Evolutionary conservation across 2,113 vertebrate species (phyloP).

Genomic region (Rhinolophus ferrumequinum): DNA sequence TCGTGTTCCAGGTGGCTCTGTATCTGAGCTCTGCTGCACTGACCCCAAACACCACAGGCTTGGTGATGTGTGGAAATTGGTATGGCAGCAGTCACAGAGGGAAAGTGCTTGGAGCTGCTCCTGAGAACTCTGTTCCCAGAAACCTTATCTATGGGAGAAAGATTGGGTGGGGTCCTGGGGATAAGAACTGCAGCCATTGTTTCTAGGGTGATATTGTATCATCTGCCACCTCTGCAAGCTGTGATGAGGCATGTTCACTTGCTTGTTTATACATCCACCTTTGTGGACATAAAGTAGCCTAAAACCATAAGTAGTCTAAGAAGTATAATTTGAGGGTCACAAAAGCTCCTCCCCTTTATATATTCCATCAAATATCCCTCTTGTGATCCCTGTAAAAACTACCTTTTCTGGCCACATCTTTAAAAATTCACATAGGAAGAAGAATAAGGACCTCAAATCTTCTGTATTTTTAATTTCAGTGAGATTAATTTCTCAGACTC

Average conservation of each 20-base stretch:
- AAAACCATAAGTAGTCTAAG: not conserved
- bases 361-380: not conserved
- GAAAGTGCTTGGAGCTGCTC: not conserved
- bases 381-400: not conserved
- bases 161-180: no score
- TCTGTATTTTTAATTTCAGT: not conserved
- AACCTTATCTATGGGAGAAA: not conserved
- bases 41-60: not conserved
- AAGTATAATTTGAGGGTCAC: not conserved
- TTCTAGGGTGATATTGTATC: not conserved
- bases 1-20: not conserved
- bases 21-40: not conserved
- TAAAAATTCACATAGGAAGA: not conserved
- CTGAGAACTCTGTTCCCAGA: not conserved
- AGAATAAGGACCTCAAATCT: not conserved
- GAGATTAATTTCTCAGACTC: not conserved
- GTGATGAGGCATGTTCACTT: not conserved
- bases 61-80: not conserved
- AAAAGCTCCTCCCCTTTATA: not conserved
- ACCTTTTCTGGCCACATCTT: not conserved
- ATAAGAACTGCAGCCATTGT: not conserved
- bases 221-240: not conserved
- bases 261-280: not conserved
- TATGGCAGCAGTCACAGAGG: not conserved
- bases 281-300: not conserved